Conservation (phyloP, 1,140 invertebrate species). For the Pseudoatta argentina region DNA sequence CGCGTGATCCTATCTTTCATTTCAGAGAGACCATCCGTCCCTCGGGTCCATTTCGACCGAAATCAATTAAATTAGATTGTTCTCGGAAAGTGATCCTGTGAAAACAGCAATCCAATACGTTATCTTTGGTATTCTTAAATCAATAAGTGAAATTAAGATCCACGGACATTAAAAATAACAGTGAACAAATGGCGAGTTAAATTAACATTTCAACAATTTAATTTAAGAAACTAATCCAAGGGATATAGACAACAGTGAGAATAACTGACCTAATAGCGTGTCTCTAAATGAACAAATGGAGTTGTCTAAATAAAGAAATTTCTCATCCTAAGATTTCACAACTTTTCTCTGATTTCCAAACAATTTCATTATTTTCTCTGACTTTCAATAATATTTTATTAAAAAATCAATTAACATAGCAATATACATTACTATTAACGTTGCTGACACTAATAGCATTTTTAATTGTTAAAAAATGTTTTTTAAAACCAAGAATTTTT, state of each 20-base stretch:
- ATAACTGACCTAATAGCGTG: background rate
- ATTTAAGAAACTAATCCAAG: constrained; percentile 21
- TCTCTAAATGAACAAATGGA: too few species aligned
- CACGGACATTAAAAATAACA: constrained; percentile 16
- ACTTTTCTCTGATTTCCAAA: too few species aligned
- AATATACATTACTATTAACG: too few species aligned
- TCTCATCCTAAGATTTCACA: too few species aligned
- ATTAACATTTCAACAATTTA: constrained; percentile 4
- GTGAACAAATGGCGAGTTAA: background rate
- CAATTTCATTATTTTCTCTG: too few species aligned
- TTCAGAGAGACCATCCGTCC: constrained; percentile 4
- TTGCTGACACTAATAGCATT: too few species aligned
- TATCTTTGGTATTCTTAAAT: constrained; percentile 51
- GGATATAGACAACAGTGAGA: background rate
- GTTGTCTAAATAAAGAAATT: too few species aligned
- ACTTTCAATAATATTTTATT: too few species aligned
- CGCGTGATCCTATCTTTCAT: background rate
- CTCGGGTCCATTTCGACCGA: constrained; percentile 24
- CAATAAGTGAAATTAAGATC: constrained; percentile 56
- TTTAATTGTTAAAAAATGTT: too few species aligned
- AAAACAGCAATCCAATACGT: constrained; percentile 52
- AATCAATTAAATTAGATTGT: constrained; percentile 62
- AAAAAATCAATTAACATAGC: too few species aligned
- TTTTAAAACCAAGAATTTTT: too few species aligned
- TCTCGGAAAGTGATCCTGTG: constrained; percentile 46